Conservation (phyloP, 2,113 vertebrate species). For the Sinocyclocheilus anophthalmus region DNA sequence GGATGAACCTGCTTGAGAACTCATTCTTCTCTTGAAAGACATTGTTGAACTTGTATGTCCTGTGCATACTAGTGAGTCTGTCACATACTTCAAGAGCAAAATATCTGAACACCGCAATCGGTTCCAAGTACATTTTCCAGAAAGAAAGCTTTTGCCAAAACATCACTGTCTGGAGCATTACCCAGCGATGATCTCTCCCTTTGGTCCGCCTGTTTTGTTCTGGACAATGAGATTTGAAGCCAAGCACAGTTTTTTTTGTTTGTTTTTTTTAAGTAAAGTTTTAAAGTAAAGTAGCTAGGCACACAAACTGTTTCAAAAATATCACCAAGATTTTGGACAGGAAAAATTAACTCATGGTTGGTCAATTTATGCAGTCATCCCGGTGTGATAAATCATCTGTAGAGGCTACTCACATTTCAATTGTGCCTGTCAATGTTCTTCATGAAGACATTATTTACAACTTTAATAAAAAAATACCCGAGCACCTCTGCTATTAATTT, state of each 20-base stretch:
- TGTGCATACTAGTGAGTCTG: conserved; percentile 31
- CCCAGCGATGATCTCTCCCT: conserved; percentile 42
- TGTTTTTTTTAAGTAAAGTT: conserved; percentile 10
- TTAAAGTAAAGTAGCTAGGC: too few relatives aligned
- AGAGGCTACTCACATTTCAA: background rate
- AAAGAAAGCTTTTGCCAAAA: background rate
- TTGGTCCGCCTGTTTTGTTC: conserved; percentile 50
- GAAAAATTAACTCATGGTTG: conserved; percentile 25
- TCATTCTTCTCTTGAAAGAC: too few relatives aligned
- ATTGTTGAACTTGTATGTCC: too few relatives aligned
- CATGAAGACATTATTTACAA: background rate
- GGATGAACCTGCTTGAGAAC: too few relatives aligned
- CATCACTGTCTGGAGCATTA: conserved; percentile 52
- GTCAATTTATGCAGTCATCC: background rate
- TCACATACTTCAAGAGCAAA: conserved; percentile 45
- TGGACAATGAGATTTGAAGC: conserved; percentile 47
- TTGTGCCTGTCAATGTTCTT: background rate
- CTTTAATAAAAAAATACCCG: conserved; percentile 31
- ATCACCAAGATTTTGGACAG: conserved; percentile 27
- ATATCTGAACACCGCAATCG: conserved; percentile 41
- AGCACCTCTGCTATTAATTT: background rate
- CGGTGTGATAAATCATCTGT: background rate
- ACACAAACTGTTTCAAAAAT: conserved; percentile 57
- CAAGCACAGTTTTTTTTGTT: conserved; percentile 51
- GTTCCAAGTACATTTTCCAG: conserved; percentile 33